These are phyloP conservation scores for Xenopus laevis DNA, from an alignment of 2,113 vertebrate species.

Conservation along the genomic window DNA sequence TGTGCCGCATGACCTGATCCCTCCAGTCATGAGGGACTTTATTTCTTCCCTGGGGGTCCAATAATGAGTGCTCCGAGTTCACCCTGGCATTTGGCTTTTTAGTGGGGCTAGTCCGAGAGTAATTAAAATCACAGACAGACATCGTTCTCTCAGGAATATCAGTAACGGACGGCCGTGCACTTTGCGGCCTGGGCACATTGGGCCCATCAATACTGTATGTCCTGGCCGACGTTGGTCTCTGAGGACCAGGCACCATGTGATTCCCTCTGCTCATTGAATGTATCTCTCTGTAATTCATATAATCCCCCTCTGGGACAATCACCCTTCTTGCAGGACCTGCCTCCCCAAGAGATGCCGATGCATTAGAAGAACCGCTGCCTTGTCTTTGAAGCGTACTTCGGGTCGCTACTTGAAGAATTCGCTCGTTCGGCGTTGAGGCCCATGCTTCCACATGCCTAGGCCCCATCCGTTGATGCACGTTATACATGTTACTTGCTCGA, in stretches of 20 bases:
- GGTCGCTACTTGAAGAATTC: slow-evolving; percentile 63
- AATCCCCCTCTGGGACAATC: slow-evolving; percentile 81
- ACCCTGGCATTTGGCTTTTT: slow-evolving; percentile 84
- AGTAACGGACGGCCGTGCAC: slow-evolving; percentile 71
- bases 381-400: slow-evolving; percentile 86
- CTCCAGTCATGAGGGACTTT: slow-evolving; percentile 93
- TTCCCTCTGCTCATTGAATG: slow-evolving; percentile 79
- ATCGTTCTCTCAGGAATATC: slow-evolving; percentile 95
- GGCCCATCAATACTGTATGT: slow-evolving; percentile 90
- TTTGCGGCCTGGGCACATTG: slow-evolving; percentile 69
- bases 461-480: slow-evolving; percentile 69
- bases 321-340: slow-evolving; percentile 61
- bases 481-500: slow-evolving; percentile 69
- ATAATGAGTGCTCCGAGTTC: slow-evolving; percentile 86
- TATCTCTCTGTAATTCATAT: slow-evolving; percentile 88
- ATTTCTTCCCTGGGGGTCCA: slow-evolving; percentile 73
- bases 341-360: slow-evolving; percentile 72
- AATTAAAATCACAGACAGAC: slow-evolving; percentile 94
- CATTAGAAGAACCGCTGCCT: slow-evolving; percentile 77
- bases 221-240: slow-evolving; percentile 90
- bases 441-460: slow-evolving; percentile 75
- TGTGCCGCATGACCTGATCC: slow-evolving; percentile 94
- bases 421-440: slow-evolving; percentile 67
- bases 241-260: slow-evolving; percentile 69
- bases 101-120: slow-evolving; percentile 86